Base-by-base conservation (phyloP, 2,888 invertebrate species). In the Brachyptera risi region DNA sequence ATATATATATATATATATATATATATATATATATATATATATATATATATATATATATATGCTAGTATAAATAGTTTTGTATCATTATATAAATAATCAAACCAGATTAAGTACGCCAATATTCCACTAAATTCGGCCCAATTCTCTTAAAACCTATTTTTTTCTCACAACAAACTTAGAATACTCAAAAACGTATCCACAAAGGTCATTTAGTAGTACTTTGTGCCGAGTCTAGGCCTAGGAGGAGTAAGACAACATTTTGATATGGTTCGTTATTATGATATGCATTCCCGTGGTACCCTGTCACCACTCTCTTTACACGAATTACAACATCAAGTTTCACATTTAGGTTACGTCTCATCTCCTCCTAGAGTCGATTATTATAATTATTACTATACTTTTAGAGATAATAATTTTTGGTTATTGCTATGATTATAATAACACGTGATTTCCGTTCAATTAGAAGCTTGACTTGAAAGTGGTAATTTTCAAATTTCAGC, bases 211-310 rank as follows among this genome's bases (percentile, higher is more conserved):
- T 60, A 63, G 23, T 42, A 63, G 63, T 59, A 63, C 38, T 58
- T 47, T 63, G 56, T 51, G 56, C 35, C 58, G 63, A 60, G 54
- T 17, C 21, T 37, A 47, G 54, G 37, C 54, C 35, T 62, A 59
- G 63, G 59, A 62, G 62, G 61, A 65, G 63, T 49, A 35, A 50
- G 49, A 60, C 26, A 49, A 38, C 51, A 58, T 50, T 58, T 61
- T 65, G 65, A 65, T 65, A 65, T 65, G 65, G 58, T 59, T 62
- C 50, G 37, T 54, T 54, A 23, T 42, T 38, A 56, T 62, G 62
- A 62, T 63, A 62, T 65, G 64, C 64, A 38, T 61, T 44, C 37
- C 40, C 42, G 44, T 56, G 57, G 31, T 21, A 42, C 59, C n/a
- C 17, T 27, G 15, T 51, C 17, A 4, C 35, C 9, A 49, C 31